A percentile compares a stretch with the other conserved stretches of the same genome.
phyloP scores from a whole-genome alignment of 2,113 vertebrate genomes.

The Oriolus oriolus region DNA sequence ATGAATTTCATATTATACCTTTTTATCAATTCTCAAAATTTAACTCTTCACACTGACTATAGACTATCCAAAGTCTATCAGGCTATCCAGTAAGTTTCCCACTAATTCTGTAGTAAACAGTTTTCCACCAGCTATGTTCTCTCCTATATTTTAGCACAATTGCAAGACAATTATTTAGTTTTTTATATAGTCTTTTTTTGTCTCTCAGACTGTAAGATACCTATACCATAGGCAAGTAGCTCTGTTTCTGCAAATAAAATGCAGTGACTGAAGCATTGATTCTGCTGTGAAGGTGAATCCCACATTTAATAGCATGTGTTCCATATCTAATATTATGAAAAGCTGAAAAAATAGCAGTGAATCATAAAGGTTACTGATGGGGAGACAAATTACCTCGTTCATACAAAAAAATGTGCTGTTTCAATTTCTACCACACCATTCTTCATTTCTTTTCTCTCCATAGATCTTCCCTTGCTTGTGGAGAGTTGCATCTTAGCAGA shows the following conservation, averaged over 20 bases:
- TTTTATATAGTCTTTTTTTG: background rate
- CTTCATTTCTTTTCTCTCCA: background rate
- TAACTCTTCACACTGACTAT: background rate
- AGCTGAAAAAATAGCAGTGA: background rate
- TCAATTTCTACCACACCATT: background rate
- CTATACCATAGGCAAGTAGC: background rate
- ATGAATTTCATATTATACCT: background rate
- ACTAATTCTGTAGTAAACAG: background rate
- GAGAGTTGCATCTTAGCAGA: background rate
- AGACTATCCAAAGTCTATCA: background rate
- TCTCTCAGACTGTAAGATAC: background rate
- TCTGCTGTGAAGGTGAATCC: background rate
- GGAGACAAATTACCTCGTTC: background rate
- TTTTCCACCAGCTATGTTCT: background rate
- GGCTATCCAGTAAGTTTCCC: background rate
- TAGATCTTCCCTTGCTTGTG: background rate
- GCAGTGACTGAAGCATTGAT: background rate
- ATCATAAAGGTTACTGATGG: background rate
- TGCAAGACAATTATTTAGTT: background rate
- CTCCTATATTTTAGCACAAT: background rate
- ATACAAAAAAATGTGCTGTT: background rate
- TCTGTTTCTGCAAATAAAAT: background rate
- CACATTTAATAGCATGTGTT: background rate
- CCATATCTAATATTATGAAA: background rate
- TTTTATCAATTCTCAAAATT: background rate